Conservation (phyloP, 2,888 invertebrate species). For the Drosophila prostipennis region DNA sequence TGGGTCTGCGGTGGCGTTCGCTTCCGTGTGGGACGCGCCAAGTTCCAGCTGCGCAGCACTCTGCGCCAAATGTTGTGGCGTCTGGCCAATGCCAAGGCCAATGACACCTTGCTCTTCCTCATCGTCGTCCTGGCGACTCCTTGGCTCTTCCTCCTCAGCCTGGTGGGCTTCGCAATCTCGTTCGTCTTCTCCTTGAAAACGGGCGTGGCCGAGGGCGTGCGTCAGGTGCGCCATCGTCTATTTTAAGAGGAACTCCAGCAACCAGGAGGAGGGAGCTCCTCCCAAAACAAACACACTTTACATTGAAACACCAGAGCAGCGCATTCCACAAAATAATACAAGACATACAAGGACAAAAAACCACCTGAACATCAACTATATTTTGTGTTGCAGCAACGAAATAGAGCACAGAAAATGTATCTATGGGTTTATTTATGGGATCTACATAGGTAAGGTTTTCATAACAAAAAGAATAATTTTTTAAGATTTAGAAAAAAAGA, state of each 20-base stretch:
- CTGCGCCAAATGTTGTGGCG: constrained; percentile 74
- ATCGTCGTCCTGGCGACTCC: constrained; percentile 60
- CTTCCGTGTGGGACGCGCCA: constrained; percentile 53
- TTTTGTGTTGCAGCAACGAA: constrained; percentile 52
- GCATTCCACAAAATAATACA: constrained; percentile 16
- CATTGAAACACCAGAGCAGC: constrained; percentile 18
- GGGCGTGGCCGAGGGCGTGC: background rate
- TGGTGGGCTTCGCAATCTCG: constrained; percentile 64
- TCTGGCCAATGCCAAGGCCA: constrained; percentile 70
- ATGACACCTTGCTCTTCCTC: constrained; percentile 62
- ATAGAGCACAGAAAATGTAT: background rate
- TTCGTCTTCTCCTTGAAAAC: constrained; percentile 26
- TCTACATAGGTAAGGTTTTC: no score
- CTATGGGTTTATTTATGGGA: background rate
- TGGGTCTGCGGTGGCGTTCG: constrained; percentile 8
- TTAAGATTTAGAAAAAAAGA: no score
- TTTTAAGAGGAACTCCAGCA: constrained; percentile 10
- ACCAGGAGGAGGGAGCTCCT: no score
- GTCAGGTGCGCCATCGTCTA: constrained; percentile 31
- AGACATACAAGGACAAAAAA: background rate
- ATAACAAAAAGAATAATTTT: no score
- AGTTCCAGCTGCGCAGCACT: constrained; percentile 56
- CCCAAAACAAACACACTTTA: constrained; percentile 11
- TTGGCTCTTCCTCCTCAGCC: constrained; percentile 63
- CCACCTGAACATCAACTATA: constrained; percentile 7